Conservation (phyloP, 1,140 invertebrate genomes). For the Papilio dardanus region DNA sequence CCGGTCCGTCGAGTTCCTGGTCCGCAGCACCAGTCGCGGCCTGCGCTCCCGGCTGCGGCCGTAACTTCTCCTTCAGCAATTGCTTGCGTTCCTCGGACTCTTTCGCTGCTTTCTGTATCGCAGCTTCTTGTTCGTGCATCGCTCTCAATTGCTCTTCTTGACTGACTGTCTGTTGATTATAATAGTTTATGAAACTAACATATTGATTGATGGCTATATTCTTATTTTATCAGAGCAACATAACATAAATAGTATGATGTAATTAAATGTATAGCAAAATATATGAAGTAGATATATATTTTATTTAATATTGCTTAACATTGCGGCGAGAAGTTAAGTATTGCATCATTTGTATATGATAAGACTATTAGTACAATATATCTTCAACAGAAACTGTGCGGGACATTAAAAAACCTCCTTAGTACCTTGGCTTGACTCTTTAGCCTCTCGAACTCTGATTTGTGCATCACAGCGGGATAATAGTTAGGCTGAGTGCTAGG, state of each 20-base stretch:
- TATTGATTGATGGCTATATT: neutral
- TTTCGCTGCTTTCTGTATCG: conserved; percentile 62
- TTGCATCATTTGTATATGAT: no score
- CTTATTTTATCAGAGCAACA: no score
- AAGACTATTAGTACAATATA: no score
- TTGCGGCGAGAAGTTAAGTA: no score
- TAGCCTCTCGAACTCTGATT: conserved; percentile 65
- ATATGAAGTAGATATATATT: no score
- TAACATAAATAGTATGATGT: no score
- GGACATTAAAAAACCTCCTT: neutral
- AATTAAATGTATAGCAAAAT: no score
- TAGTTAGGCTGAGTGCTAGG: conserved; percentile 65
- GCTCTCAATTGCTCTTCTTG: conserved; percentile 67
- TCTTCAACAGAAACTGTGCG: no score
- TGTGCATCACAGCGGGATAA: conserved; percentile 74
- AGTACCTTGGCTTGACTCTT: conserved; percentile 69
- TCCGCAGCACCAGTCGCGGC: conserved; percentile 56
- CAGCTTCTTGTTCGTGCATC: conserved; percentile 64
- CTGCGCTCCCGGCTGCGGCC: conserved; percentile 68
- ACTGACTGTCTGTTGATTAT: conserved; percentile 55
- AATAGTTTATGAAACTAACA: conserved; percentile 5
- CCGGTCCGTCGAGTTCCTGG: conserved; percentile 69
- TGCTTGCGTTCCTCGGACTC: conserved; percentile 66
- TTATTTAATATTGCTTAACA: no score
- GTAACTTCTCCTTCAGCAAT: conserved; percentile 57